These are phyloP conservation scores for Oceanodroma tethys DNA, from an alignment of 2,113 vertebrate genomes.

Conservation along the genomic window DNA sequence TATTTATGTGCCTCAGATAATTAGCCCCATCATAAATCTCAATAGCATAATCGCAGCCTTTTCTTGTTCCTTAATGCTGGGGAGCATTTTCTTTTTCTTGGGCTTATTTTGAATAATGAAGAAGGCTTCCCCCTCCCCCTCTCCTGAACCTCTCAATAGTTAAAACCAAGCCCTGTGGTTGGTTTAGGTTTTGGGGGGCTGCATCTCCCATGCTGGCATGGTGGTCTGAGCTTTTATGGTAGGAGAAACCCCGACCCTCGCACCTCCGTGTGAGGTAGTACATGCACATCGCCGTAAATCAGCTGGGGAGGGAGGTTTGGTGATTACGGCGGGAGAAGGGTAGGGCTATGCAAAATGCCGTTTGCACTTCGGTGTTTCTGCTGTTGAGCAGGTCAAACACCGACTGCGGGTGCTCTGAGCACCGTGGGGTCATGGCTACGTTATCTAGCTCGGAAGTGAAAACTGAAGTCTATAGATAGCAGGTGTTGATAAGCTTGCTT, in stretches of 20 bases:
- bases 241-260: background rate
- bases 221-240: background rate
- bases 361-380: background rate
- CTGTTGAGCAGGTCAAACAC: background rate
- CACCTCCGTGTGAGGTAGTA: background rate
- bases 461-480: background rate
- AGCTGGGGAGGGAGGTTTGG: background rate
- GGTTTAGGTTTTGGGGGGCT: background rate
- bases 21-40: background rate
- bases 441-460: background rate
- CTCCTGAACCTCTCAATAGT: background rate
- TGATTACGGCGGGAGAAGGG: background rate
- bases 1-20: background rate
- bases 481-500: background rate
- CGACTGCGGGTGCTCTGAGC: background rate
- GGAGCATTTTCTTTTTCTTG: background rate
- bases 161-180: background rate
- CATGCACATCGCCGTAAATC: rapidly evolving
- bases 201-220: background rate
- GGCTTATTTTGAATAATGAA: background rate
- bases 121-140: too few relatives aligned
- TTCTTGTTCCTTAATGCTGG: background rate
- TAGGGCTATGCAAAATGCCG: background rate
- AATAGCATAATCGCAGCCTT: background rate
- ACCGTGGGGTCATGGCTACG: background rate